A percentile compares a stretch with the other conserved stretches of the same genome.
These are phyloP conservation scores for Dynastes maya DNA, from an alignment of 2,888 invertebrate genomes.

Conservation along the genomic window DNA sequence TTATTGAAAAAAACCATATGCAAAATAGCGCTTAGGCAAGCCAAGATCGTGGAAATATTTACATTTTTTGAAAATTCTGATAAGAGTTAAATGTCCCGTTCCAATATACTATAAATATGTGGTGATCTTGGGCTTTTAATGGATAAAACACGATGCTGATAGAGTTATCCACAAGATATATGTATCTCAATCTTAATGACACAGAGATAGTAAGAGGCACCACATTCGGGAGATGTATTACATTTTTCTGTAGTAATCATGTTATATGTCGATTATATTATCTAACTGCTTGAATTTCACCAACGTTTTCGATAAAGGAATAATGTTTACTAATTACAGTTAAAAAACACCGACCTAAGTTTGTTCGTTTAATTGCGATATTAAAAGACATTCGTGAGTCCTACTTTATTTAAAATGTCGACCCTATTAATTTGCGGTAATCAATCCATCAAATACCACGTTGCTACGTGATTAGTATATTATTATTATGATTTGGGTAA, in stretches of 20 bases:
- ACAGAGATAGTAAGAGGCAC: conserved; percentile 42
- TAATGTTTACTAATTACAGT: neutral
- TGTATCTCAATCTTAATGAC: conserved; percentile 29
- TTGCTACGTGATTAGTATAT: neutral
- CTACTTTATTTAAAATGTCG: neutral
- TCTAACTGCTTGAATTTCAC: conserved; percentile 4
- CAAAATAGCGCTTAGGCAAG: too few species aligned
- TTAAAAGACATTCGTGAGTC: neutral
- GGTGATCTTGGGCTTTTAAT: too few species aligned
- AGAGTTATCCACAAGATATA: conserved; percentile 11
- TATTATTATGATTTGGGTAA: conserved; percentile 5
- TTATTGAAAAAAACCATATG: too few species aligned
- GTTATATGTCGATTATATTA: conserved; percentile 10
- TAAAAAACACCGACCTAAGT: neutral
- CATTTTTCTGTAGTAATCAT: neutral
- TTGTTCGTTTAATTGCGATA: neutral
- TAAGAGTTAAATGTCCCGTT: too few species aligned
- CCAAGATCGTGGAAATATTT: too few species aligned
- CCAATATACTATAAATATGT: too few species aligned
- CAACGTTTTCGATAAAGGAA: neutral
- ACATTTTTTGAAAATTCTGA: too few species aligned
- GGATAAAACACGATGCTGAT: neutral
- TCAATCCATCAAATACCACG: too few species aligned
- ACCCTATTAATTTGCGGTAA: neutral
- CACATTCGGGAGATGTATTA: conserved; percentile 30